These are phyloP conservation scores for Chelonus insularis DNA, from an alignment of 1,140 invertebrate genomes.

Conservation along the genomic window DNA sequence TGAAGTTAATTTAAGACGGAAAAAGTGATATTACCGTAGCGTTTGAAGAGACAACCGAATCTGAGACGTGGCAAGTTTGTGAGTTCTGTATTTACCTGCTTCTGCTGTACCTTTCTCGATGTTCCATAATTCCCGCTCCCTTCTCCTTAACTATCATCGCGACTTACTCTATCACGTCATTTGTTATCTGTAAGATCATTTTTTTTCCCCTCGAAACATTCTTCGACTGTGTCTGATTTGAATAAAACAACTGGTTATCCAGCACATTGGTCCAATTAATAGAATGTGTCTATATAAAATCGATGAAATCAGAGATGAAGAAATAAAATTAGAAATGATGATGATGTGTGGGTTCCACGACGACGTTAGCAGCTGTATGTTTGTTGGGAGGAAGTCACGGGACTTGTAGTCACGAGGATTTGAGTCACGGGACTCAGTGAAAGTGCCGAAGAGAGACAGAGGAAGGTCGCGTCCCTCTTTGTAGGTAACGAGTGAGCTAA, in stretches of 20 bases:
- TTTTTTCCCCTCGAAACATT: too few species aligned
- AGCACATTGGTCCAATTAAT: too few species aligned
- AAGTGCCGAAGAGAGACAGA: conserved; percentile 43
- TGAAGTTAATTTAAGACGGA: not conserved
- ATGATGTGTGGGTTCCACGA: not conserved
- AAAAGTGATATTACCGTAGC: not conserved
- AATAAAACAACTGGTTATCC: too few species aligned
- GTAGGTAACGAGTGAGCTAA: conserved; percentile 7
- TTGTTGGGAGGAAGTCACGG: conserved; percentile 24
- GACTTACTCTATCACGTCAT: not conserved
- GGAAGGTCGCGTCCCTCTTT: conserved; percentile 32
- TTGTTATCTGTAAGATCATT: too few species aligned
- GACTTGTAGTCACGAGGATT: conserved; percentile 33
- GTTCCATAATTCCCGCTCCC: conserved; percentile 1
- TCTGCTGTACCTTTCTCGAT: conserved; percentile 15
- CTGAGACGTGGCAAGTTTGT: not conserved
- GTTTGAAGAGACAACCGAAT: conserved; percentile 14
- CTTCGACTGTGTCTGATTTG: too few species aligned
- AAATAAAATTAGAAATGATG: too few species aligned
- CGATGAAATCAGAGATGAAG: too few species aligned
- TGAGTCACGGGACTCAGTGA: conserved; percentile 47
- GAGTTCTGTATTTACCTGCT: conserved; percentile 17
- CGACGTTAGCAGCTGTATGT: not conserved
- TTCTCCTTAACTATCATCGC: not conserved
- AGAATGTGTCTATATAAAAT: too few species aligned